Base-by-base conservation (phyloP, 2,113 vertebrate species). In the Mohoua ochrocephala region DNA sequence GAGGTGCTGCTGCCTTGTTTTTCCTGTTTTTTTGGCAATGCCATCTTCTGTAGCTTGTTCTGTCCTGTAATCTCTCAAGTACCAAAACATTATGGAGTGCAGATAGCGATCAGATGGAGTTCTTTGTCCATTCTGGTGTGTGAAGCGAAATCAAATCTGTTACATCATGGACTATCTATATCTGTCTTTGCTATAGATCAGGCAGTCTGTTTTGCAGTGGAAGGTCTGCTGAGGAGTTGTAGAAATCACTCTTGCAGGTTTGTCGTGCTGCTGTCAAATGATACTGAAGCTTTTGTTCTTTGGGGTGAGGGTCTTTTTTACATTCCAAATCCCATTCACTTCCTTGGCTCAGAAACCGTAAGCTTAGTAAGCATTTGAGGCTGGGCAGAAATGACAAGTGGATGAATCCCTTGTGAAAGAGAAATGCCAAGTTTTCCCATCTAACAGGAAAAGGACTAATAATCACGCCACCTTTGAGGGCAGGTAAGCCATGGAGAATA, bases 1-100 rank as follows among this genome's bases (percentile, higher is more conserved):
- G 91, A 91, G 71, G 64, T 59, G 35, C 76, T 85, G 68, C 53
- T 82, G 35, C 84, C 94, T 95, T 92, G 89, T 94, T 96, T 87
- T 92, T 89, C 77, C 75, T 89, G 87, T 57, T 78, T 89, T 56
- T 76, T 91, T 93, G 94, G 77, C 81, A 87, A 2, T 75, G 18
- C 42, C 31, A 61, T 92, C 83, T 87, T 84, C 54, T 53, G 61
- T 83, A 87, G 74, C 80, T 84, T 94, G 89, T 93, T 93, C 91
- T 84, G 61, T 81, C 78, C 70, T 91, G 88, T 86, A 68, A 54
- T 70, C 52, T 53, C 61, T 84, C 65, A 76, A 84, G 69, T 60
- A 82, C 78, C 59, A 74, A 91, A 95, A 80, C 71, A 56, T 54
- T 74, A 57, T 12, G 52, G 68, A 64, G 71, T 1, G 1, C 53